Percentiles rank a stretch among this genome's conserved stretches.
Evolutionary conservation across 2,888 invertebrate species (phyloP).

Genomic region (Nudaria mundana): DNA sequence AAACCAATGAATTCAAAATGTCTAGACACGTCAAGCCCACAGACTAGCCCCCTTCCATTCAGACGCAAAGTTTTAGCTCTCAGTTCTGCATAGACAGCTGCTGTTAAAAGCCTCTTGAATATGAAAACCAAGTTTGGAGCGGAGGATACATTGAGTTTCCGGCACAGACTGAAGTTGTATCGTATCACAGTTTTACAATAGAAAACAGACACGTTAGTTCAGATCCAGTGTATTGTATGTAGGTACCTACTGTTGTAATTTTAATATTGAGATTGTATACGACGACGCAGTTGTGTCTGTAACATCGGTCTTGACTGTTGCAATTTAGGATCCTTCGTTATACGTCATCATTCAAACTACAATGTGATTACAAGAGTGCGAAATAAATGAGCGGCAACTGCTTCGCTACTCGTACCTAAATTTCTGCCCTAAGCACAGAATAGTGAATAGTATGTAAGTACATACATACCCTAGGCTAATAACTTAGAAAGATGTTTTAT

Average conservation of each 20-base stretch:
- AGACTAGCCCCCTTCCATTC: neutral
- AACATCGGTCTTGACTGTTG: too few relatives aligned
- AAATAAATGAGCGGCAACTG: slow-evolving; percentile 2
- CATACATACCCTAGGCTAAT: slow-evolving; percentile 38
- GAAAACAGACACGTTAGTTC: neutral
- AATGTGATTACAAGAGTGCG: slow-evolving; percentile 11
- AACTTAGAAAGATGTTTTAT: slow-evolving; percentile 41
- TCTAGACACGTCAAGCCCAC: neutral
- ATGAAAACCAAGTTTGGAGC: slow-evolving; percentile 29
- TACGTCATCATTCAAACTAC: neutral
- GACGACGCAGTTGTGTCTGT: too few relatives aligned
- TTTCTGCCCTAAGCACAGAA: too few relatives aligned
- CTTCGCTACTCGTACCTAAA: too few relatives aligned
- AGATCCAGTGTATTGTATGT: neutral
- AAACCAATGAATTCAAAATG: too few relatives aligned
- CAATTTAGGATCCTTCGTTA: too few relatives aligned
- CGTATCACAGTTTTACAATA: slow-evolving; percentile 8
- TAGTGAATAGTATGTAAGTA: too few relatives aligned
- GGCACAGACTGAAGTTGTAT: slow-evolving; percentile 27
- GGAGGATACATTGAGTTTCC: slow-evolving; percentile 42
- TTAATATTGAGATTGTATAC: too few relatives aligned
- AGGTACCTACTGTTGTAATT: neutral
- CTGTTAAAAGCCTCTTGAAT: slow-evolving; percentile 18
- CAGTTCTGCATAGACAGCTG: too few relatives aligned
- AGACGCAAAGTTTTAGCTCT: neutral